Evolutionary conservation across 1,140 invertebrate genomes (phyloP).

Genomic region (Drosophila aff.): DNA sequence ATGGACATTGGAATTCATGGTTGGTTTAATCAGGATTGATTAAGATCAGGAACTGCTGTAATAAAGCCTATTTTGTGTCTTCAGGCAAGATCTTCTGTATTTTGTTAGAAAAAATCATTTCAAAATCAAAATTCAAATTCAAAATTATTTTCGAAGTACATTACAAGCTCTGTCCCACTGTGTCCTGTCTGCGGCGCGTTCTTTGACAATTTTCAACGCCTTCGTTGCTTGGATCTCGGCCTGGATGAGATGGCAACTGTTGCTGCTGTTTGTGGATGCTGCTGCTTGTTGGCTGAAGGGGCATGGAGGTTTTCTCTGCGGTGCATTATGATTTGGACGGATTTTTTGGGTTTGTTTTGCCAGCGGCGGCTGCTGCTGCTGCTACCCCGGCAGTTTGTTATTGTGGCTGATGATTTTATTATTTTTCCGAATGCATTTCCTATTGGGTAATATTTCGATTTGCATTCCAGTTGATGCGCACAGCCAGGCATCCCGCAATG

Average conservation of each 20-base stretch:
- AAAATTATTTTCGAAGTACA: neutral
- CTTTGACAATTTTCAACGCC: constrained; percentile 83
- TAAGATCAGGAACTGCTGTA: too few species aligned
- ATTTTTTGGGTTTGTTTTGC: constrained; percentile 77
- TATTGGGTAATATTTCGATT: constrained; percentile 80
- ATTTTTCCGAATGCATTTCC: constrained; percentile 74
- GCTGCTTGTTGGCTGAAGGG: constrained; percentile 55
- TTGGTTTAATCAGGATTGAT: too few species aligned
- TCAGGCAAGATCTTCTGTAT: too few species aligned
- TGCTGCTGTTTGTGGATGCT: constrained; percentile 29
- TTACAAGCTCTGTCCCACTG: constrained; percentile 32
- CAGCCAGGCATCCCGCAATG: constrained; percentile 51
- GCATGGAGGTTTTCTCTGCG: constrained; percentile 34
- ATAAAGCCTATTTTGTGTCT: too few species aligned
- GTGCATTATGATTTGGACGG: constrained; percentile 49
- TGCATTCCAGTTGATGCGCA: constrained; percentile 75
- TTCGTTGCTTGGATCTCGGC: constrained; percentile 65
- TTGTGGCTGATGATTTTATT: constrained; percentile 79
- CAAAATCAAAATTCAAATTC: too few species aligned
- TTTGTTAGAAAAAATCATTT: too few species aligned
- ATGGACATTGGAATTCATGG: too few species aligned
- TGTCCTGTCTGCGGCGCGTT: constrained; percentile 68
- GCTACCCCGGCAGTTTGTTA: constrained; percentile 50
- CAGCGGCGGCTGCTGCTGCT: constrained; percentile 36
- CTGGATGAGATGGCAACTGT: constrained; percentile 77